phyloP scores from a whole-genome alignment of 2,113 vertebrate species.

The Anthoscopus minutus region DNA sequence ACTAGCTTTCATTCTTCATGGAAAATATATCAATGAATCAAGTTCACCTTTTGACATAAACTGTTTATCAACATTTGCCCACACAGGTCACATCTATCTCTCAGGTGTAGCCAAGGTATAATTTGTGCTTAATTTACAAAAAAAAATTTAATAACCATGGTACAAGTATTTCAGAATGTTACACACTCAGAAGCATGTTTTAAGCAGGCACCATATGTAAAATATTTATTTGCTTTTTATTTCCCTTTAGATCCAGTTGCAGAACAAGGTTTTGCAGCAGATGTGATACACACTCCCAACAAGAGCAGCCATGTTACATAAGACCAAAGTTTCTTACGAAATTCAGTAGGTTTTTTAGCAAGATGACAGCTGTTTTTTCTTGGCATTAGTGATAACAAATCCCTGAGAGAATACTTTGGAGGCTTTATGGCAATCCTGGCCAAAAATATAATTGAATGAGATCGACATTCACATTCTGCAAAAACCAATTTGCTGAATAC shows the following conservation, averaged over 20 bases:
- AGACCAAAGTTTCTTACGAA: neutral
- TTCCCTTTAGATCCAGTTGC: neutral
- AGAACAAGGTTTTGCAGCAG: neutral
- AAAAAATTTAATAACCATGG: neutral
- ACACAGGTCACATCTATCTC: neutral
- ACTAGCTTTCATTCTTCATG: neutral
- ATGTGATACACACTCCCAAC: neutral
- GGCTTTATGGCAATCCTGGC: neutral
- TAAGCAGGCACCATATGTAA: neutral
- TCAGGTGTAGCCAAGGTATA: neutral
- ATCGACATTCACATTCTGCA: neutral
- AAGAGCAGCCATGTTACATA: neutral
- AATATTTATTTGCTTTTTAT: neutral
- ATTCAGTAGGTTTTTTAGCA: neutral
- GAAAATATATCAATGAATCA: neutral
- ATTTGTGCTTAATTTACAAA: neutral
- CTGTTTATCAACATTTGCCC: neutral
- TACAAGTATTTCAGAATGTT: neutral
- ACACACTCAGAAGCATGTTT: neutral
- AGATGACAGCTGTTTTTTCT: neutral
- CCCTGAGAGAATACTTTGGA: neutral
- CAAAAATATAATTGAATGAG: conserved; percentile 3
- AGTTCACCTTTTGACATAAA: neutral
- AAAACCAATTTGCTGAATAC: neutral
- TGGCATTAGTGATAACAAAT: neutral